Evolutionary conservation across 2,888 invertebrate genomes (phyloP).

Genomic region (Cantharis nigra): DNA sequence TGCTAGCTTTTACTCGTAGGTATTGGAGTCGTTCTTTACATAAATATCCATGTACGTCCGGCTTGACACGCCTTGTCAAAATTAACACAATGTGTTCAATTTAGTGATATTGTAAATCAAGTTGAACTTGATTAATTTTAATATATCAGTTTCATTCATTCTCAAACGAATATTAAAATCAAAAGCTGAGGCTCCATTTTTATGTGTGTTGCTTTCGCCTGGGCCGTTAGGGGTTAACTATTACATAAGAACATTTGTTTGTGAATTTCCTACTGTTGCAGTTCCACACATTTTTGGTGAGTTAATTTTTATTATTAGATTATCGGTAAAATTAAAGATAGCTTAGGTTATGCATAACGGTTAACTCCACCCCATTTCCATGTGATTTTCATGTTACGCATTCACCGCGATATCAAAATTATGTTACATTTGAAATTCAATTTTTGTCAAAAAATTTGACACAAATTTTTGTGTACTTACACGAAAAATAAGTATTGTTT

Average conservation of each 20-base stretch:
- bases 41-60: slow-evolving; percentile 13
- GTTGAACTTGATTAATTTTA: slow-evolving; percentile 11
- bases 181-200: neutral
- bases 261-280: neutral
- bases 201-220: neutral
- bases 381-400: slow-evolving; percentile 1
- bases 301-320: neutral
- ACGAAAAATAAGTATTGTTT: neutral
- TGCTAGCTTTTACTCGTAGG: slow-evolving; percentile 4
- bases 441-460: too few species aligned
- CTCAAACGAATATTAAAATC: neutral
- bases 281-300: neutral
- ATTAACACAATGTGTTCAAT: slow-evolving; percentile 31
- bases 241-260: neutral
- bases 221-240: neutral
- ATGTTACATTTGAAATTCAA: neutral
- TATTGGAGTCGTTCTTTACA: neutral
- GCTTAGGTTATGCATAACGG: neutral
- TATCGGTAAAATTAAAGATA: neutral
- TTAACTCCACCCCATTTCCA: slow-evolving; percentile 12
- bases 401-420: neutral
- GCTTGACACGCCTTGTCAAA: slow-evolving; percentile 31
- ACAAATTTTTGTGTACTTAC: neutral
- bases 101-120: slow-evolving; percentile 30
- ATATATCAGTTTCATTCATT: neutral